A percentile compares a stretch with the other conserved stretches of the same genome.
phyloP scores from a whole-genome alignment of 2,113 vertebrate genomes.

The Natator depressus region DNA sequence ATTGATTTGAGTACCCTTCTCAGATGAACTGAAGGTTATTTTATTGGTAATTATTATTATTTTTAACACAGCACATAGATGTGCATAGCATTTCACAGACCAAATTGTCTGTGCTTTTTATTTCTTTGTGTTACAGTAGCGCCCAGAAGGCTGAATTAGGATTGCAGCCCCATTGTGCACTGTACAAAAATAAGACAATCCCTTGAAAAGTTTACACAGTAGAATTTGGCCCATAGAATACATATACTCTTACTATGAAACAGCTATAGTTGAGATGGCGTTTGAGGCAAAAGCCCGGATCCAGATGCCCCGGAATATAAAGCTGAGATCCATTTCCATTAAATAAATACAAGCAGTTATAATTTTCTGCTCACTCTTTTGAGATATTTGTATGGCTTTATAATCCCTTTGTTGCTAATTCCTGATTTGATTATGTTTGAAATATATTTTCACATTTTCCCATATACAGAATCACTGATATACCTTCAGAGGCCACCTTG shows the following conservation, averaged over 20 bases:
- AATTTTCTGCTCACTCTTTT: background rate
- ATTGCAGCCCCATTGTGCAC: background rate
- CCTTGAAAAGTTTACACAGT: background rate
- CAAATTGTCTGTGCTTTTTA: background rate
- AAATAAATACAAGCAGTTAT: accelerated
- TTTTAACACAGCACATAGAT: background rate
- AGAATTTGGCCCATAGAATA: background rate
- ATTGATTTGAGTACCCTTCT: background rate
- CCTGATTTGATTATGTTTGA: background rate
- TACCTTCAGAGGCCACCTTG: conserved; percentile 90
- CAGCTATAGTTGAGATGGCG: background rate
- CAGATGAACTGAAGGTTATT: background rate
- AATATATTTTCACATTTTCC: background rate
- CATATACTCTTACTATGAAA: background rate
- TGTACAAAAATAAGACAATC: background rate
- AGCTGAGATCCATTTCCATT: background rate
- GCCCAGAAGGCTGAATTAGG: background rate
- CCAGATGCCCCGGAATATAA: background rate
- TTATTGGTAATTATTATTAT: background rate
- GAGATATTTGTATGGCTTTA: background rate
- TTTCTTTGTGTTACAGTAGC: background rate
- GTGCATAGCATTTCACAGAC: background rate
- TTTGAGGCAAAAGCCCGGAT: background rate
- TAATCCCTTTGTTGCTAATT: background rate
- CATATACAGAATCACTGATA: background rate